Conservation (phyloP, 1,140 invertebrate species). For the Cyclargus thomasi region DNA sequence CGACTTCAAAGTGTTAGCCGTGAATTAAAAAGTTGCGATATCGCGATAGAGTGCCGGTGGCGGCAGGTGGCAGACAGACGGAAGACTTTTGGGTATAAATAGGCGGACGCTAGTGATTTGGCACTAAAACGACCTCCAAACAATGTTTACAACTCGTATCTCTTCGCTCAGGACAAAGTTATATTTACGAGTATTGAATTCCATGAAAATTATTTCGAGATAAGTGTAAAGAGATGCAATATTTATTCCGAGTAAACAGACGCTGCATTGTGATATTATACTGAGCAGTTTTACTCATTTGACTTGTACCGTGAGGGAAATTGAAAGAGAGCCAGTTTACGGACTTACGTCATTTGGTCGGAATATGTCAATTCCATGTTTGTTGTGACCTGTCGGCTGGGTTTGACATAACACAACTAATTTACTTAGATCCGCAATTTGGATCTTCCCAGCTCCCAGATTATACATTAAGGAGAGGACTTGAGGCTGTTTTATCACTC, state of each 20-base stretch:
- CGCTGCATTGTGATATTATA: background rate
- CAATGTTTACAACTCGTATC: slow-evolving; percentile 61
- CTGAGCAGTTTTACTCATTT: background rate
- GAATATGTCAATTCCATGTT: no score
- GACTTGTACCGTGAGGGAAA: no score
- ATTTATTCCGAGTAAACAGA: slow-evolving; percentile 19
- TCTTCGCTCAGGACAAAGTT: slow-evolving; percentile 40
- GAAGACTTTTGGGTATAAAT: slow-evolving; percentile 66
- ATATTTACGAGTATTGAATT: slow-evolving; percentile 30
- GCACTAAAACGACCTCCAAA: slow-evolving; percentile 57
- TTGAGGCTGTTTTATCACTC: background rate
- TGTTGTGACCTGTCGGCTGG: no score
- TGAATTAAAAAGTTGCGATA: slow-evolving; percentile 11
- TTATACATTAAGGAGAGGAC: no score
- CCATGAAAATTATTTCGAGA: slow-evolving; percentile 25
- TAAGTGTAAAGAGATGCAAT: slow-evolving; percentile 20
- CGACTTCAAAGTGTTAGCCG: slow-evolving; percentile 18
- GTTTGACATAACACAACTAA: no score
- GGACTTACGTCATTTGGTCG: no score
- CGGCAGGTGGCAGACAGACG: slow-evolving; percentile 66
- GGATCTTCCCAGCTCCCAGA: no score
- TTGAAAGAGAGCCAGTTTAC: no score
- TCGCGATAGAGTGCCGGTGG: slow-evolving; percentile 25
- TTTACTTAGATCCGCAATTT: no score
- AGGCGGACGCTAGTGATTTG: slow-evolving; percentile 57